A percentile compares a stretch with the other conserved stretches of the same genome.
Evolutionary conservation across 2,888 invertebrate genomes (phyloP).

Genomic region (Pseudococcus viburni): DNA sequence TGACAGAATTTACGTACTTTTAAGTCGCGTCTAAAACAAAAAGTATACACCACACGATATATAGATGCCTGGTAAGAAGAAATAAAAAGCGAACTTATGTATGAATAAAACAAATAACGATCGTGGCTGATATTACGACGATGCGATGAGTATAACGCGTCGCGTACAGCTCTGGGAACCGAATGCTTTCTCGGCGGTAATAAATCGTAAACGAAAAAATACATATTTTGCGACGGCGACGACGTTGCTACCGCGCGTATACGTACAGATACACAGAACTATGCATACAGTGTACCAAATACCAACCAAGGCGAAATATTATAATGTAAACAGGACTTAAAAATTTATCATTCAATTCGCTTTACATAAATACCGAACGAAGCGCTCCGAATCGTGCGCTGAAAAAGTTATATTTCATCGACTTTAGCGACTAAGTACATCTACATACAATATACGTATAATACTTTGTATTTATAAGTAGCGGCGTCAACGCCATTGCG

Average conservation of each 20-base stretch:
- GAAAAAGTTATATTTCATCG: slow-evolving; percentile 44
- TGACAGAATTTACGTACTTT: not conserved
- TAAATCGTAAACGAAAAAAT: slow-evolving; percentile 46
- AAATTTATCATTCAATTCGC: slow-evolving; percentile 44
- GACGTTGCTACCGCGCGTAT: not conserved
- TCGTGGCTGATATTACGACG: slow-evolving; percentile 36
- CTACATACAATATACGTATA: not conserved
- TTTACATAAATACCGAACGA: slow-evolving; percentile 47
- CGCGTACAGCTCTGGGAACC: not conserved
- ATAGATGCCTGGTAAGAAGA: not conserved
- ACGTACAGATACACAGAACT: not conserved
- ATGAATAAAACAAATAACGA: slow-evolving; percentile 49
- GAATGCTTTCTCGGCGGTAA: slow-evolving; percentile 33
- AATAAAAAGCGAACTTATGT: slow-evolving; percentile 3
- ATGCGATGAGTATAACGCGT: slow-evolving; percentile 1
- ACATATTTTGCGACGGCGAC: slow-evolving; percentile 29
- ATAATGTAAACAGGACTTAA: slow-evolving; percentile 44
- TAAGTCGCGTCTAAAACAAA: slow-evolving; percentile 14
- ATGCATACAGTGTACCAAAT: not conserved
- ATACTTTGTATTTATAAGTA: not conserved
- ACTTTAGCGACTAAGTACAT: not conserved
- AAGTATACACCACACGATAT: not conserved
- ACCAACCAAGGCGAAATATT: slow-evolving; percentile 14
- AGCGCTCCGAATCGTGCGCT: not conserved
- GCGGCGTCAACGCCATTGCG: not conserved